phyloP scores from a whole-genome alignment of 2,888 invertebrate genomes.

The Drosophila trichaetosa region DNA sequence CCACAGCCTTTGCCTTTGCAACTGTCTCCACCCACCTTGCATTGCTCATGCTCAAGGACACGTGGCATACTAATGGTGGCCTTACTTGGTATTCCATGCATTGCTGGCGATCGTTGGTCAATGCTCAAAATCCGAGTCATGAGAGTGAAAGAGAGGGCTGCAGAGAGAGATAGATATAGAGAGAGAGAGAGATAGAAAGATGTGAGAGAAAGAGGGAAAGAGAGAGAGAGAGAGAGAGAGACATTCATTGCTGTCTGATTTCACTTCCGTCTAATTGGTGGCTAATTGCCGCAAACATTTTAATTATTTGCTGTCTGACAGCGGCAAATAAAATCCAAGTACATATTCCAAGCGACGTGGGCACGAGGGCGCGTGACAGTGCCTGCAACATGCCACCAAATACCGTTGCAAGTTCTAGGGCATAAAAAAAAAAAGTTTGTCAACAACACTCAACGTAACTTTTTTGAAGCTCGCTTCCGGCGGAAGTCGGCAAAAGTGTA shows the following conservation, averaged over 20 bases:
- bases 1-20: neutral
- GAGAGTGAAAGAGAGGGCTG: neutral
- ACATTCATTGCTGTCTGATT: conserved; percentile 5
- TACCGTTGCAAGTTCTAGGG: conserved; percentile 25
- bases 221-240: no score
- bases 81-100: neutral
- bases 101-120: neutral
- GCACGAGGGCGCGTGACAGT: neutral
- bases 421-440: conserved; percentile 5
- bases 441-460: neutral
- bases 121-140: conserved; percentile 2
- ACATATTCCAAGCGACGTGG: conserved; percentile 18
- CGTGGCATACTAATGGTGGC: conserved; percentile 1
- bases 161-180: neutral
- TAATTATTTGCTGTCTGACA: conserved; percentile 38
- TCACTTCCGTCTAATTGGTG: conserved; percentile 47
- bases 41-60: neutral
- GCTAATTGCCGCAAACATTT: conserved; percentile 59
- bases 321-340: conserved; percentile 38
- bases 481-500: conserved; percentile 65
- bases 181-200: no score
- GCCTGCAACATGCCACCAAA: conserved; percentile 16
- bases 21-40: neutral
- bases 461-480: conserved; percentile 51
- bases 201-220: no score